Evolutionary conservation across 2,797 vertebrate species (phyloP).

Genomic region (Salarias fasciatus): DNA sequence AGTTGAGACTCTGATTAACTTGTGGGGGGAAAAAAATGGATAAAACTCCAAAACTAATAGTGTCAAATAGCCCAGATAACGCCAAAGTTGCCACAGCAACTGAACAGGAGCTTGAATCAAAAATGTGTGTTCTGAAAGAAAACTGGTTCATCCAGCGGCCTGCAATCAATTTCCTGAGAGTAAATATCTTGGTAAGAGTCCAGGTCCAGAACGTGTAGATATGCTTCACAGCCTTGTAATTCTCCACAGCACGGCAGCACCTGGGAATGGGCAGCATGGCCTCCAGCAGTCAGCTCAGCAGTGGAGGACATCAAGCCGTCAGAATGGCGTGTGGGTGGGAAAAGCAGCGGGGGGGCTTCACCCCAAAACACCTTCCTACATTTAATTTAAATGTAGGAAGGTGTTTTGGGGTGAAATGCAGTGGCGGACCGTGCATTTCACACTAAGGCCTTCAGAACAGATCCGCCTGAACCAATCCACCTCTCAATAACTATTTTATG

Average conservation of each 20-base stretch:
- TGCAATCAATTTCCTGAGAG: conserved; percentile 17
- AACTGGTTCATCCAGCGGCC: conserved; percentile 11
- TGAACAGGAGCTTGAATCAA: background rate
- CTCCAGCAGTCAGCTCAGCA: conserved; percentile 25
- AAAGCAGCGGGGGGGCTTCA: conserved; percentile 14
- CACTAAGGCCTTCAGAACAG: too few species aligned
- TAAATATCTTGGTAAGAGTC: conserved; percentile 32
- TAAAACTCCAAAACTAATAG: too few species aligned
- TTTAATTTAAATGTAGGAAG: too few species aligned
- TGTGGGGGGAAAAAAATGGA: too few species aligned
- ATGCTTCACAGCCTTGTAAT: conserved; percentile 39
- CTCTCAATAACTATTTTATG: too few species aligned
- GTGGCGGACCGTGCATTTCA: too few species aligned
- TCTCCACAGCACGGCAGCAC: conserved; percentile 41
- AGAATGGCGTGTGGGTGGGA: conserved; percentile 42
- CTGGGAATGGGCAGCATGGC: conserved; percentile 52
- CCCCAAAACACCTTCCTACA: conserved; percentile 6
- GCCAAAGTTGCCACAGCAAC: too few species aligned
- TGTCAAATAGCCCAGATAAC: too few species aligned
- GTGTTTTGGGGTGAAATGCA: too few species aligned
- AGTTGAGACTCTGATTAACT: too few species aligned
- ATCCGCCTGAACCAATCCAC: too few species aligned
- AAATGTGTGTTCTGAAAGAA: too few species aligned
- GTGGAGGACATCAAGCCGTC: conserved; percentile 50
- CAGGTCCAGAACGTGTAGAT: conserved; percentile 44